Conservation (phyloP, 1,140 invertebrate genomes). For the Trigoniulus corallinus region DNA sequence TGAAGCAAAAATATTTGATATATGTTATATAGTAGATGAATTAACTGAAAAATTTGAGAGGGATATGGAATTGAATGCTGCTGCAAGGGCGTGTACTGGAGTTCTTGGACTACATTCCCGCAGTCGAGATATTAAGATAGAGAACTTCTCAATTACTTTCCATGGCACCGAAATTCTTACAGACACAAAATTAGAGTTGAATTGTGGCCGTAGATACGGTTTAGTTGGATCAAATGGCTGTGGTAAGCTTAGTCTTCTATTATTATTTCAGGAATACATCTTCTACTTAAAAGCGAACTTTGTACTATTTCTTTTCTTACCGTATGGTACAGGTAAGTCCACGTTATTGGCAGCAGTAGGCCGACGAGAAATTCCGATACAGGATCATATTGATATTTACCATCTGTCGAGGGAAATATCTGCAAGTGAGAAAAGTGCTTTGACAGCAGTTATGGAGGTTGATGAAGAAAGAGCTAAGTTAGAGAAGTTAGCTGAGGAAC, state of each 20-base stretch:
- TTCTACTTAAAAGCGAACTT: no score
- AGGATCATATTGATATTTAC: constrained; percentile 94
- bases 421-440: constrained; percentile 70
- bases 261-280: no score
- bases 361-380: constrained; percentile 88
- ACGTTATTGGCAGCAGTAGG: constrained; percentile 80
- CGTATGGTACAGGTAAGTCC: constrained; percentile 60
- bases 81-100: constrained; percentile 86
- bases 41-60: constrained; percentile 72
- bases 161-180: constrained; percentile 89
- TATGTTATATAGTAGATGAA: constrained; percentile 39
- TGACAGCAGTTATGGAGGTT: constrained; percentile 96
- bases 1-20: background rate
- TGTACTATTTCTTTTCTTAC: no score
- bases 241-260: no score
- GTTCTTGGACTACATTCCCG: constrained; percentile 85
- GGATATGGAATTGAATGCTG: constrained; percentile 77
- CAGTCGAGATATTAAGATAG: constrained; percentile 91
- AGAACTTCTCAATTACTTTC: constrained; percentile 94
- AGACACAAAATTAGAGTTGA: constrained; percentile 91
- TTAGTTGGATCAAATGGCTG: constrained; percentile 91
- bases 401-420: constrained; percentile 93
- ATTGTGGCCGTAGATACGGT: constrained; percentile 91
- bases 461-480: constrained; percentile 82
- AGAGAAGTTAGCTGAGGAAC: constrained; percentile 81